phyloP scores from a whole-genome alignment of 2,888 invertebrate genomes.

The Camponotus fellah region DNA sequence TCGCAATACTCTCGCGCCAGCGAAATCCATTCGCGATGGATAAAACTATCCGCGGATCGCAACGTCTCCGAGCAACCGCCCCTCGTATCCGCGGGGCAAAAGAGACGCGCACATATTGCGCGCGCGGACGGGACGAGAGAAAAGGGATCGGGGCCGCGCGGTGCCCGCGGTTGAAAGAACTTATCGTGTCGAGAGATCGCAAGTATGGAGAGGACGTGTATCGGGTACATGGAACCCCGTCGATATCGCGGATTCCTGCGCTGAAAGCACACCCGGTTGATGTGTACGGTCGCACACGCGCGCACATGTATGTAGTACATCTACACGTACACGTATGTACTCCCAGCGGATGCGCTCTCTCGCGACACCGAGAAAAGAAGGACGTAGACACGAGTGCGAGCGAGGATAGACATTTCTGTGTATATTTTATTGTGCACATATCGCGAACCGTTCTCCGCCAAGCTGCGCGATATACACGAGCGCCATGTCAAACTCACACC shows the following conservation, averaged over 20 bases:
- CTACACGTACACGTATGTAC: not conserved
- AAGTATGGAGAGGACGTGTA: conserved; percentile 68
- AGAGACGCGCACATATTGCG: conserved; percentile 39
- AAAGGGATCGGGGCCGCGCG: conserved; percentile 62
- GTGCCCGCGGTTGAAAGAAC: conserved; percentile 72
- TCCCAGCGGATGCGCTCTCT: conserved; percentile 61
- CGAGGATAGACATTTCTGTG: conserved; percentile 72
- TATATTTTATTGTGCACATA: conserved; percentile 78
- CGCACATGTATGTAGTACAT: not conserved
- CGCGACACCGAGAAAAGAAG: conserved; percentile 50
- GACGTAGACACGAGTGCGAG: conserved; percentile 25
- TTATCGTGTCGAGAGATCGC: conserved; percentile 76
- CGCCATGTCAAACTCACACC: conserved; percentile 50
- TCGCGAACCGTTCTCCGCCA: conserved; percentile 75
- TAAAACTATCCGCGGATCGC: conserved; percentile 70
- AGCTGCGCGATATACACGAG: conserved; percentile 67
- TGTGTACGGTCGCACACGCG: conserved; percentile 13
- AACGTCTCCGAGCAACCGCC: conserved; percentile 73
- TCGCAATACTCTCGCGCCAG: conserved; percentile 68
- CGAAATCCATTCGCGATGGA: conserved; percentile 67
- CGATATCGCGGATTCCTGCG: conserved; percentile 69
- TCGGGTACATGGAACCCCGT: conserved; percentile 68
- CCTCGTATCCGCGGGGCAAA: conserved; percentile 62
- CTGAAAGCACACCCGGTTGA: conserved; percentile 59
- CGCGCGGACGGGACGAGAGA: conserved; percentile 26